Evolutionary conservation across 1,140 invertebrate species (phyloP), one percentile per base, ranked within the genome.

Genomic region (Geopemphigus sp.): DNA sequence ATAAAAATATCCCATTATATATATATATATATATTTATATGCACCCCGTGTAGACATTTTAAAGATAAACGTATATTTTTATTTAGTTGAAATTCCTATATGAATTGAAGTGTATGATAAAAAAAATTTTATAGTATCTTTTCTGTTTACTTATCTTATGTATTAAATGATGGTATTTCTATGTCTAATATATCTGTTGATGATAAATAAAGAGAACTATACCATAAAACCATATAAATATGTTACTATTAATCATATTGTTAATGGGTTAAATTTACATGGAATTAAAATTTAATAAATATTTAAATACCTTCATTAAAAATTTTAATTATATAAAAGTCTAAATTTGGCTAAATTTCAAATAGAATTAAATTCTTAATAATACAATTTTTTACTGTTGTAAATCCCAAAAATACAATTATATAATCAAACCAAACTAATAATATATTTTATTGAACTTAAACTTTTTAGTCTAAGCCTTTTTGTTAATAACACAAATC

Each of bases 111-210:
- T 32, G 24, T 54, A 15, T 54, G 68, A 72, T 29, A 19, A 72
- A 72, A 63, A 63, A 32, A 26, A 59, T 11, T 11, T 29, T 53
- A n/a, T 70, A 70, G 3, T 24, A 3, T 0, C 59, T 1, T n/a
- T 72, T 54, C 24, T 72, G 5, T 53, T 72, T 53, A 19, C 66
- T 72, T 72, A 72, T 54, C 50, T 72, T 54, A 15, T 72, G 10
- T 54, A 70, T n/a, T 70, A 26, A 70, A 22, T 54, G 26, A 70
- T 64, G 19, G 47, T 70, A 70, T 70, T 70, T 53, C 24, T 70
- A 29, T 14, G 17, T 72, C 17, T 29, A 72, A 32, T 54, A 19
- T 54, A 53, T 72, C 10, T 54, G 15, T 47, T 47, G 19, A 39
- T 72, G 3, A 72, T 32, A 72, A n/a, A 53, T 70, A 8, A 29